Evolutionary conservation across 2,888 invertebrate species (phyloP), one percentile per base, ranked within the genome.

Genomic region (Unio pictorum): DNA sequence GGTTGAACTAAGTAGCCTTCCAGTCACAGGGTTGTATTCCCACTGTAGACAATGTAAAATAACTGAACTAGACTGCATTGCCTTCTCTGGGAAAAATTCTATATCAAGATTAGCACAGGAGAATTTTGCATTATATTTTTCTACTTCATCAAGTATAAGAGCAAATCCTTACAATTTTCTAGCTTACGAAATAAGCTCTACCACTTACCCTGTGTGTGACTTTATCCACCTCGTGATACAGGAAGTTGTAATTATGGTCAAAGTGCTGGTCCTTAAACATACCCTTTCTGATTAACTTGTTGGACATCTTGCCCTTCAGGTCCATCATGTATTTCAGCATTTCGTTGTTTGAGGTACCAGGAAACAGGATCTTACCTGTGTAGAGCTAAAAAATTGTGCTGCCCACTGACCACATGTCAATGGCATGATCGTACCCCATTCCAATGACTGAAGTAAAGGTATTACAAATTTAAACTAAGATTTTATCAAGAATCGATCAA

Each of bases 341-440:
- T 90, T 94, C 92, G 91, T 99, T 99, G 91, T 99, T 99, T 1
- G 97, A 95, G 90, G 97, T 97, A 23, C 99, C 99, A 75, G 96
- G 95, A 90, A 99, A 99, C 93, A 99, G 93, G 82, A 99, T 99
- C 91, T 95, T 95, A n/a, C 99, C 99, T 0, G 99, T 99, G 88
- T 98, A 99, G 71, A 99, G 91, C 90, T 99, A 99, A 90, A 95
- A 99, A 83, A 99, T 94, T 20, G 99, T 99, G 89, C 97, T 98
- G 0, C 97, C 99, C 0, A 97, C 96, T 1, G 98, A 98, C 99
- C 99, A 99, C 94, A 98, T 95, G 90, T 99, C 99, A 83, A 99
- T 96, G n/a, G 95, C 96, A 91, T 95, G 95, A 90, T 99, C 99
- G 91, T 99, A 99, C 0, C 95, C 94, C 83, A 98, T 95, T 28